Base-by-base conservation (phyloP, 1,140 invertebrate species). In the Bombus pascuorum region DNA sequence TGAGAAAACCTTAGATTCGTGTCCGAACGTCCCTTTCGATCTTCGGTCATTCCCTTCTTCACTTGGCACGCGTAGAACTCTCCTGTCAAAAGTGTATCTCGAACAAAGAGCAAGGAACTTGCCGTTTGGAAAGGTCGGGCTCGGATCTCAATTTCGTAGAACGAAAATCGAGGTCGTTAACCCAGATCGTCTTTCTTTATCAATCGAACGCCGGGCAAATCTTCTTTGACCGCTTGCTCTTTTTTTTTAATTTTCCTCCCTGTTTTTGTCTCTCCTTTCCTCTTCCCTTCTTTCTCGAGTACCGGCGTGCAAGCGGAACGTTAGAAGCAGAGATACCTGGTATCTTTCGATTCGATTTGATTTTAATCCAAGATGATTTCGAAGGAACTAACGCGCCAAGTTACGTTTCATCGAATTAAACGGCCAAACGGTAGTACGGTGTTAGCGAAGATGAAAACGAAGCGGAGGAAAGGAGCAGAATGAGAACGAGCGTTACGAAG, bases 401-500 rank as follows among this genome's bases (percentile, higher is more conserved):
- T 28, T 12, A n/a, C 28, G 59, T 12, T n/a, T 10, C 25, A 0
- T 62, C 22, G 28, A 62, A 62, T n/a, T 62, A 62, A 62, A n/a
- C 57, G 10, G 57, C 25, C 44, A 15, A 28, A 10, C 8, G 59
- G 59, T 62, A 12, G 28, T n/a, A 12, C 10, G 28, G 3, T 0
- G 28, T 62, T n/a, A 15, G 39, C 71, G 42, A 34, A 9, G 9
- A 32, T 72, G 42, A 74, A 47, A 75, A 87, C 28, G 82, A 85
- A 87, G 87, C 79, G 87, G 70, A 87, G 87, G 87, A 89, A 86
- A 89, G 87, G 81, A 78, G 71, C 80, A 88, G 92, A 93, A 94
- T 92, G 91, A 91, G 93, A 93, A 89, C 89, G 93, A 86, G 89
- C 91, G 92, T 93, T 93, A 93, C 93, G 93, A 92, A 92, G 93